Evolutionary conservation across 1,140 invertebrate genomes (phyloP).

Genomic region (Euglossa dilemma): DNA sequence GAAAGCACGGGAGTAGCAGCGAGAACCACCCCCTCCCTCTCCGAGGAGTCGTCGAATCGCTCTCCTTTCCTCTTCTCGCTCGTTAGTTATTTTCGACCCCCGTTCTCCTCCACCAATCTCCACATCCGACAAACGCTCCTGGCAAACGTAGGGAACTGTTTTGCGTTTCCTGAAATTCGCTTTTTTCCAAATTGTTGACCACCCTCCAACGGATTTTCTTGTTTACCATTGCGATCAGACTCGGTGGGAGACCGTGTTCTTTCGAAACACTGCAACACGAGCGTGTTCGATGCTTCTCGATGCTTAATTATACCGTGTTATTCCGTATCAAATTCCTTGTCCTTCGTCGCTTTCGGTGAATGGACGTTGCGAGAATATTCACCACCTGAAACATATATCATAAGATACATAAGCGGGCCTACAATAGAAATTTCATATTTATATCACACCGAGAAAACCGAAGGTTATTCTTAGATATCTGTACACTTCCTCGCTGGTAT

Average conservation of each 20-base stretch:
- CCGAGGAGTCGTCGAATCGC: slow-evolving; percentile 60
- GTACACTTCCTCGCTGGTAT: background rate
- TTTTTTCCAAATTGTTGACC: slow-evolving; percentile 34
- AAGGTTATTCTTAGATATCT: slow-evolving; percentile 21
- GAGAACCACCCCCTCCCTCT: slow-evolving; percentile 57
- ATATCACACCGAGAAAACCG: slow-evolving; percentile 17
- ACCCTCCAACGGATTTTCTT: background rate
- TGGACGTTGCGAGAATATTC: background rate
- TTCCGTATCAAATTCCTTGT: background rate
- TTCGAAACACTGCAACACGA: background rate
- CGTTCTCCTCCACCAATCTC: slow-evolving; percentile 25
- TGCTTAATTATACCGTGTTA: background rate
- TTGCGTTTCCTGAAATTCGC: slow-evolving; percentile 52
- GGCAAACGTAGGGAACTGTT: slow-evolving; percentile 55
- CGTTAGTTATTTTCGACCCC: slow-evolving; percentile 69
- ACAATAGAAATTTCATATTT: slow-evolving; percentile 19
- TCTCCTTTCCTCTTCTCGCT: slow-evolving; percentile 56
- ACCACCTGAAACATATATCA: background rate
- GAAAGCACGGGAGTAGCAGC: slow-evolving; percentile 59
- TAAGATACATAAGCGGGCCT: too few relatives aligned
- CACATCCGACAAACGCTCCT: slow-evolving; percentile 45
- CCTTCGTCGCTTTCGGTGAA: background rate
- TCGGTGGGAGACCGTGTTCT: background rate
- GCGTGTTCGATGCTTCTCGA: background rate
- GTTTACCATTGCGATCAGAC: background rate